Base-by-base conservation (phyloP, 2,888 invertebrate species). In the Pristionchus entomophagus region DNA sequence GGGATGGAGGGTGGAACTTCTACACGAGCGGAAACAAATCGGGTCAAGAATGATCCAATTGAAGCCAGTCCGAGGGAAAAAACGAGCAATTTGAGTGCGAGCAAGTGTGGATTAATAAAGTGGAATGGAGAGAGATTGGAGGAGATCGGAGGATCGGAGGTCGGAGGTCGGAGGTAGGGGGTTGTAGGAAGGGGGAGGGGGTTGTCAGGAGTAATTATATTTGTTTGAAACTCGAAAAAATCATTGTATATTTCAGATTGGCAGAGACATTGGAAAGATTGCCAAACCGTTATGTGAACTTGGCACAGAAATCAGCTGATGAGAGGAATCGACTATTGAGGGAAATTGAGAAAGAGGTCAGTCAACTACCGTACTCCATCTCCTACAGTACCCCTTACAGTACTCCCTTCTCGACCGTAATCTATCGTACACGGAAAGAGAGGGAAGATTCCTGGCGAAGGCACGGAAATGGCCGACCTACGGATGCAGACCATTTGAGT, bases 31-130 rank as follows among this genome's bases (percentile, higher is more conserved):
- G 41, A 73, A 73, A 17, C 73, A 73, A 73, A 73, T 73, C 73
- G 41, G 41, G 2, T 1, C 0, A 22, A 22, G 38, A 69, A 69
- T 35, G 3, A 14, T 14, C 32, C 62, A 45, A 45, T 35, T 19
- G 41, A 6, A 8, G 17, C 73, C 8, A 73, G 38, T 73, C 45
- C 73, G n/a, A 4, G 22, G 4, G 17, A 65, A 73, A 73, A 73
- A 73, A 73, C 26, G 73, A 73, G 45, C 73, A 73, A 73, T 73
- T 73, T 41, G 73, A 38, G 65, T 65, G 38, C 73, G 38, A 38
- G 69, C n/a, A 73, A 45, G 73, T 73, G 73, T 73, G 73, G 73
- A 73, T 73, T 73, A 73, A 73, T 73, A 73, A 41, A 73, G 73
- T 73, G 73, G 73, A 73, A 73, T 69, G 73, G 45, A 56, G 73